Conservation (phyloP, 2,888 invertebrate genomes). For the Helobdella robusta region DNA sequence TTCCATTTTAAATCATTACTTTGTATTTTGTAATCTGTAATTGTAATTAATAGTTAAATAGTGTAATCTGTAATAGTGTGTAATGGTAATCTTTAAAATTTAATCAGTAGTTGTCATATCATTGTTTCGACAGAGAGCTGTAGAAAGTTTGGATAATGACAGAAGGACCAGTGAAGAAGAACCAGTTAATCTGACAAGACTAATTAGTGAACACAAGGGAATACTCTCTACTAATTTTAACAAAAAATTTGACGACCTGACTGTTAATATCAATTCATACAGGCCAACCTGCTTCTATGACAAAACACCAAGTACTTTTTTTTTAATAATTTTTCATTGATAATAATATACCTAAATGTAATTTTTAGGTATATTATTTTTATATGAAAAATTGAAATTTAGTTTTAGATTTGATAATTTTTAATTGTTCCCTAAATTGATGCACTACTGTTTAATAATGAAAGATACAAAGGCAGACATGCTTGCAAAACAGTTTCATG, state of each 20-base stretch:
- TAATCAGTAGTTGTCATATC: neutral
- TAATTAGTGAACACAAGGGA: neutral
- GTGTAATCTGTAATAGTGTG: neutral
- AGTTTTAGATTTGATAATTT: too few relatives aligned
- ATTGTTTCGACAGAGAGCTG: neutral
- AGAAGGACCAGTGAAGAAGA: neutral
- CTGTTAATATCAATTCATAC: neutral
- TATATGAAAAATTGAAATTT: too few relatives aligned
- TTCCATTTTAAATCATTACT: too few relatives aligned
- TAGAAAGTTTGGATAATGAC: neutral
- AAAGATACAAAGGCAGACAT: too few relatives aligned
- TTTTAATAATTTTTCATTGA: neutral
- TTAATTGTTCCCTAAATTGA: too few relatives aligned
- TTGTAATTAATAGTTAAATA: too few relatives aligned
- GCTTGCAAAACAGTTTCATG: constrained; percentile 9
- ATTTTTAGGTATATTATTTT: too few relatives aligned
- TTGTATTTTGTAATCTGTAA: too few relatives aligned
- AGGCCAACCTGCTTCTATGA: neutral
- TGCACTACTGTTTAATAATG: too few relatives aligned
- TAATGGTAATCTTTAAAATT: neutral
- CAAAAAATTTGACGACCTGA: too few relatives aligned
- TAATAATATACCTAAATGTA: too few relatives aligned
- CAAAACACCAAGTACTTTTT: neutral
- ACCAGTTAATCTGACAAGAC: neutral
- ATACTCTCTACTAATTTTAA: too few relatives aligned